phyloP scores from a whole-genome alignment of 2,113 vertebrate species.

The Gulo gulo region DNA sequence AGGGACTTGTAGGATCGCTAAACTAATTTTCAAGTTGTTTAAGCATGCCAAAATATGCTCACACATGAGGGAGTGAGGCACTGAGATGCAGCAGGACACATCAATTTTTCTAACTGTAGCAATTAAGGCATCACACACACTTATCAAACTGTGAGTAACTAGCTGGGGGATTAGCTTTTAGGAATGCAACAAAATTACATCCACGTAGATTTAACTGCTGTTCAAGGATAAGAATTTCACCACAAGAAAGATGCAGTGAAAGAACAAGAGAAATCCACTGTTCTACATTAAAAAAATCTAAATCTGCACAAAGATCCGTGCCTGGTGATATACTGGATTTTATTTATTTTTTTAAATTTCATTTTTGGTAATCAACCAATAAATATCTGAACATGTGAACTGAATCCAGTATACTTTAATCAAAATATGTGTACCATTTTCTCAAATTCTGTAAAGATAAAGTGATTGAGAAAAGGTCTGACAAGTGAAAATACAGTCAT shows the following conservation, averaged over 20 bases:
- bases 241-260: background rate
- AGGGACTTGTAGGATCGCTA: background rate
- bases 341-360: background rate
- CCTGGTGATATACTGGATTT: accelerated
- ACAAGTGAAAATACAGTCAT: background rate
- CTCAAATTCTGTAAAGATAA: background rate
- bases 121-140: background rate
- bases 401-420: background rate
- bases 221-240: background rate
- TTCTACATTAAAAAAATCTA: background rate
- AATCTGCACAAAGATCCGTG: background rate
- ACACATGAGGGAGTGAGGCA: background rate
- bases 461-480: background rate
- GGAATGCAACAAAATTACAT: background rate
- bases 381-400: background rate
- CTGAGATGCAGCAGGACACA: background rate
- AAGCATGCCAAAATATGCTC: background rate
- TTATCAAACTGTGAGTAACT: background rate
- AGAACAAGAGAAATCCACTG: background rate
- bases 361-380: background rate
- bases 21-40: conserved; percentile 11
- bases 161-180: background rate
- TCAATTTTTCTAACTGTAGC: background rate
- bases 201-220: background rate
- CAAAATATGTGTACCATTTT: background rate